Base-by-base conservation (phyloP, 2,113 vertebrate species). In the Halichoeres trimaculatus region DNA sequence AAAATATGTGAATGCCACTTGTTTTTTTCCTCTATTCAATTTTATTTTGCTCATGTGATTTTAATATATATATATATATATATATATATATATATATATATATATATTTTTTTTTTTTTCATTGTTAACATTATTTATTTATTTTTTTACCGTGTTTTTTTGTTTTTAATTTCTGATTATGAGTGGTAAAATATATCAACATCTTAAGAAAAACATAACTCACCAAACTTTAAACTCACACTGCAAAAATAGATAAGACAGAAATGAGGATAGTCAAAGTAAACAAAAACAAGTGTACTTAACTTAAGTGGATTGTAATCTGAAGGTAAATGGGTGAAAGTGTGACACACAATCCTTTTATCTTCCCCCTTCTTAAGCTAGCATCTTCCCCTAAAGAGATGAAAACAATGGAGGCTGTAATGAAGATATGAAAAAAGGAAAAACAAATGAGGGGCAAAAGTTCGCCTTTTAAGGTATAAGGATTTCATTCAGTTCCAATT, bases 371-470 rank as follows among this genome's bases (percentile, higher is more conserved):
- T 57, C 24, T 65, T 78, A 78, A 80, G 78, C 51, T 56, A 58
- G 30, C 48, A 60, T 64, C 47, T 50, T 57, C 70, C 55, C 51
- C 68, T n/a, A 38, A 67, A 70, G 50, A 82, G 14, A 70, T 73
- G 58, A 19, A 72, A 78, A 78, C 65, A 75, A 75, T 30, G 1
- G 14, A 80, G 24, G 70, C 9, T n/a, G 50, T 61, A 71, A 83
- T 41, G 48, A 36, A 67, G 10, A 56, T 74, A 54, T 30, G 40
- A 62, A 51, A 66, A 58, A 53, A 54, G 30, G 41, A 58, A 51
- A 66, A 58, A 56, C 30, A 56, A 77, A 78, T 50, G 24, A 70
- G 54, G 54, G 57, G 36, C 61, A 74, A 50, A 68, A 68, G n/a
- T 70, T 76, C 59, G 38, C 59, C 53, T 35, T 70, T 54, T 67